These are phyloP conservation scores for Eristalis tenax DNA, from an alignment of 2,888 invertebrate genomes.

Conservation along the genomic window DNA sequence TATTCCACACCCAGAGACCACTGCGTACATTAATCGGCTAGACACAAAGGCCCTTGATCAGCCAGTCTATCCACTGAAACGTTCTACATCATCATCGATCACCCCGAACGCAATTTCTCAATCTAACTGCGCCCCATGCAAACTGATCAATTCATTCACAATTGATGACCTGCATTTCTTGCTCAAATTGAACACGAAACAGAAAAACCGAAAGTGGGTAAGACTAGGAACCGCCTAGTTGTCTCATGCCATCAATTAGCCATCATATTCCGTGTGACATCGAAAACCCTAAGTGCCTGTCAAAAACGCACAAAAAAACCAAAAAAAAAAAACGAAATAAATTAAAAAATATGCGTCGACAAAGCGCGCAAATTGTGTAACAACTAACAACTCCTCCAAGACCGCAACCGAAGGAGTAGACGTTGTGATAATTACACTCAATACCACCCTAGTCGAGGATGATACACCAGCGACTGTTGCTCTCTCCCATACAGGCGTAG, in stretches of 20 bases:
- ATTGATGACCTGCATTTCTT: constrained; percentile 70
- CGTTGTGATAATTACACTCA: constrained; percentile 61
- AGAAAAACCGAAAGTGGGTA: constrained; percentile 52
- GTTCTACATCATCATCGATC: constrained; percentile 9
- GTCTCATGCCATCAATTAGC: constrained; percentile 42
- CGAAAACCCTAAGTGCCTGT: constrained; percentile 50
- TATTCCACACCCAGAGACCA: constrained; percentile 10
- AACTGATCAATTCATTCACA: constrained; percentile 36
- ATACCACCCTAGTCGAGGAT: constrained; percentile 70
- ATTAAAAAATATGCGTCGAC: constrained; percentile 19
- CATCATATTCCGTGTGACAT: constrained; percentile 39
- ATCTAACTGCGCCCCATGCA: constrained; percentile 22
- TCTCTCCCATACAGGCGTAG: constrained; percentile 26
- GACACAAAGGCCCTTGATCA: constrained; percentile 41
- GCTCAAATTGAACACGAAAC: constrained; percentile 41
- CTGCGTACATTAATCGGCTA: constrained; percentile 49
- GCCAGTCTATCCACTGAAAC: neutral
- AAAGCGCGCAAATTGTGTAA: constrained; percentile 64
- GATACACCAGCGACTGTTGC: constrained; percentile 50
- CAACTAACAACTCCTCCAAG: constrained; percentile 44
- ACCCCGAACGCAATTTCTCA: constrained; percentile 23
- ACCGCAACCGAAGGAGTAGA: constrained; percentile 47
- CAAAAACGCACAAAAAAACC: constrained; percentile 6
- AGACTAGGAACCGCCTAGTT: constrained; percentile 44
- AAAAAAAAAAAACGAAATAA: constrained; percentile 10